Base-by-base conservation (phyloP, 92 coral and sea anemone genomes). In the Desmophyllum pertusum region DNA sequence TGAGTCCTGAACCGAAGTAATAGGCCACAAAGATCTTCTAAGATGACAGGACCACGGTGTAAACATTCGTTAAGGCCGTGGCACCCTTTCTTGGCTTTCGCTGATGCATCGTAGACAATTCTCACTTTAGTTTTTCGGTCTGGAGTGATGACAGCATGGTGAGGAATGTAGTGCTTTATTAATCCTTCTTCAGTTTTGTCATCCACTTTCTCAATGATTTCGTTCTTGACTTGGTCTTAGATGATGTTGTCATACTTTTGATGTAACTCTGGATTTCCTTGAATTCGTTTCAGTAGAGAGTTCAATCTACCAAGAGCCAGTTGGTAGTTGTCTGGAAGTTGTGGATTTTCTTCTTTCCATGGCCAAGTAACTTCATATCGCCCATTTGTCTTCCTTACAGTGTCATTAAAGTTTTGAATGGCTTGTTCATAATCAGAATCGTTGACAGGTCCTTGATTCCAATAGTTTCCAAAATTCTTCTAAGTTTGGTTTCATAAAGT, bases 21-120 rank as follows among this genome's bases (percentile, higher is more conserved):
- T 18, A 61, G 69, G 72, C 83, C 71, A 57, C 70, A 78, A 11
- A 78, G 57, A 78, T 78, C 50, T 48, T 84, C 76, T 40, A 76
- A 29, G 48, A 84, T 59, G n/a, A n/a, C n/a, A n/a, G n/a, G n/a
- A n/a, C n/a, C n/a, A n/a, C n/a, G n/a, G n/a, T n/a, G n/a, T n/a
- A 84, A 61, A 18, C 83, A 76, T 4, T 84, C 72, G 52, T 84
- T 84, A 1, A 84, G 77, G 73, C 84, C 68, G 11, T 31, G 17
- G 57, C 63, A 18, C 38, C 67, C 76, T 37, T 72, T 55, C 5
- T 39, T 83, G 43, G 86, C 29, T 40, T 83, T 83, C 23, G 86
- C 86, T 36, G 79, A 72, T 36, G 68, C 88, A 46, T 75, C 88
- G 3, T 74, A 83, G 2, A 84, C 77, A 27, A 84, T 84, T 62